Evolutionary conservation across 2,113 vertebrate genomes (phyloP), one percentile per base, ranked within the genome.

Genomic region (Ursus arctos): DNA sequence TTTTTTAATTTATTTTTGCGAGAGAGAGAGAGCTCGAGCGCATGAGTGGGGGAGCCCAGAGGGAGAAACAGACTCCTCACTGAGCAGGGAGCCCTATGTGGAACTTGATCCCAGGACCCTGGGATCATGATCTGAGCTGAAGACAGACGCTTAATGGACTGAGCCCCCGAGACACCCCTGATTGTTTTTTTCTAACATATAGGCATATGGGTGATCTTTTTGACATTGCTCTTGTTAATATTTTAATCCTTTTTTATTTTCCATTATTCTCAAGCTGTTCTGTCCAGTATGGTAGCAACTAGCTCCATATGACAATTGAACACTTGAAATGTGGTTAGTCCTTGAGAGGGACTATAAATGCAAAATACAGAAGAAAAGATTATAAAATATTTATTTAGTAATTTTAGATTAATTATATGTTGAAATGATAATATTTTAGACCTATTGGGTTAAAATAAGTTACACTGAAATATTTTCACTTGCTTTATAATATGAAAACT

Each of bases 391-490:
- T 83, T 94, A 24, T n/a, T 69, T 90, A 65, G 8, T 82, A 93
- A 82, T 91, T 59, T 89, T 61, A 96, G 92, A n/a, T 69, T 90
- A 24, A 79, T 72, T 88, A 36, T 16, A 51, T 86, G 72, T 94
- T 85, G 4, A 59, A 93, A 96, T 63, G 55, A 61, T 74, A 96
- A 33, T 83, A 40, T 88, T 94, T 92, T 72, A 24, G 26, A 71
- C 82, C 47, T 97, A 3, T 72, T 61, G 12, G 7, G 31, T 71
- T 96, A 59, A 74, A 88, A 79, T 90, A 94, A 94, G 15, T 2
- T 93, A 79, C 69, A 57, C n/a, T 94, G 55, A 88, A 90, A 71
- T 92, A 82, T 59, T 91, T 88, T 93, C 2, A 79, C 43, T 92
- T 55, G 24, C 86, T 90, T 86, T 43, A 2, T 97, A 87, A 57